Evolutionary conservation across 2,888 invertebrate species (phyloP).

Genomic region (Alloscopus bannaensis): DNA sequence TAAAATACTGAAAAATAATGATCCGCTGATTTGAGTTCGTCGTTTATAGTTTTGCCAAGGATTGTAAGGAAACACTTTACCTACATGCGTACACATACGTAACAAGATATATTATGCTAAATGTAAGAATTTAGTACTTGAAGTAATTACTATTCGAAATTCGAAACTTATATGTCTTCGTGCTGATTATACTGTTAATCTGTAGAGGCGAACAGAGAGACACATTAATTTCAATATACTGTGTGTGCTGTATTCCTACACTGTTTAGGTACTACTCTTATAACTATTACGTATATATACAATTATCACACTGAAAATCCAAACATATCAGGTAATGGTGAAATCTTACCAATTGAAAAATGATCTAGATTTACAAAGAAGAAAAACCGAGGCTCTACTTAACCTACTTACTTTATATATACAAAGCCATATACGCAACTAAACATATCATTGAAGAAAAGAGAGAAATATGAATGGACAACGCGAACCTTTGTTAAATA

Average conservation of each 20-base stretch:
- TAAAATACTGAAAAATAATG: too few relatives aligned
- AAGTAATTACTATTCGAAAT: slow-evolving; percentile 14
- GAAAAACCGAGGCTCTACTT: slow-evolving; percentile 29
- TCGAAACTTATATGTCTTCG: slow-evolving; percentile 32
- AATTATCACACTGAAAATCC: slow-evolving; percentile 64
- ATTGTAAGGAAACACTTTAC: too few relatives aligned
- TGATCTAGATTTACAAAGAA: slow-evolving; percentile 17
- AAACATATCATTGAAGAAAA: too few relatives aligned
- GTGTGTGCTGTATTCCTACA: slow-evolving; percentile 14
- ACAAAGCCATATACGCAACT: slow-evolving; percentile 63
- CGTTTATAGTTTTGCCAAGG: too few relatives aligned
- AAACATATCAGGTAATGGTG: slow-evolving; percentile 62
- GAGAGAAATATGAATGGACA: slow-evolving; percentile 46
- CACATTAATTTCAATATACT: too few relatives aligned
- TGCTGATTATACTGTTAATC: slow-evolving; percentile 27
- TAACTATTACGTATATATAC: slow-evolving; percentile 1
- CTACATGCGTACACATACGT: too few relatives aligned
- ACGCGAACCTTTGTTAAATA: too few relatives aligned
- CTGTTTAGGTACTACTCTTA: background rate
- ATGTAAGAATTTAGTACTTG: background rate
- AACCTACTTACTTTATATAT: slow-evolving; percentile 28
- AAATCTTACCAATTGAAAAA: slow-evolving; percentile 43
- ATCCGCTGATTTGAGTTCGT: too few relatives aligned
- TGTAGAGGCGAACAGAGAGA: too few relatives aligned
- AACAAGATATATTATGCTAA: background rate